These are phyloP conservation scores for Silurus lanzhouensis DNA, from an alignment of 2,797 vertebrate species.

Conservation along the genomic window DNA sequence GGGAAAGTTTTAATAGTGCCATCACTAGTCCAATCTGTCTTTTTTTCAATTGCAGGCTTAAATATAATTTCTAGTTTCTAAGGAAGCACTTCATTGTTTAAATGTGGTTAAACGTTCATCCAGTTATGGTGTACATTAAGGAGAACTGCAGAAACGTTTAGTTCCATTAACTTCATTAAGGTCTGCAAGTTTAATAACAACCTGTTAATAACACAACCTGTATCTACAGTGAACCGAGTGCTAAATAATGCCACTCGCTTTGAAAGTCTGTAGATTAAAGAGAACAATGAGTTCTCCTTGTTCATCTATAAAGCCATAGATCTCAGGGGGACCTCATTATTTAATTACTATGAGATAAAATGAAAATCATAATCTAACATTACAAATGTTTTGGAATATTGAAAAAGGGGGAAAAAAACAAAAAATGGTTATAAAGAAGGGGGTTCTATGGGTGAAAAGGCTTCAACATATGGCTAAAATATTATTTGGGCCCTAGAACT, in stretches of 20 bases:
- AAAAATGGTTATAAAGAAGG: too few species aligned
- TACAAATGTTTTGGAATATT: too few species aligned
- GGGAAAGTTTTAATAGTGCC: too few species aligned
- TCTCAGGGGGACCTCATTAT: neutral
- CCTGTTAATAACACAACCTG: too few species aligned
- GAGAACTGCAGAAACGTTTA: neutral
- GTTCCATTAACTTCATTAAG: too few species aligned
- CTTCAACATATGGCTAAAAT: neutral
- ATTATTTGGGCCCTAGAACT: neutral
- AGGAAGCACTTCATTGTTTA: neutral
- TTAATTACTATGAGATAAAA: too few species aligned
- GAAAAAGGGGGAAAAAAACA: too few species aligned
- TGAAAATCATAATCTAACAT: too few species aligned
- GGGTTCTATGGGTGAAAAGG: neutral
- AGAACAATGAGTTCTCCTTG: neutral
- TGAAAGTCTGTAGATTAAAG: neutral
- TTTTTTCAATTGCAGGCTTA: neutral
- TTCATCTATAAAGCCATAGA: neutral
- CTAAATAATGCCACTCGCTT: neutral
- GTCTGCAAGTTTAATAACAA: neutral
- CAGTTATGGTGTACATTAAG: neutral
- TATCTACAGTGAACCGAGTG: neutral
- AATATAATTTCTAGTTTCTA: neutral
- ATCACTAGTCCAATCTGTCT: too few species aligned
- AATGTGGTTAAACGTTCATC: neutral